Conservation (phyloP, 2,888 invertebrate species). For the Parochlus steinenii region DNA sequence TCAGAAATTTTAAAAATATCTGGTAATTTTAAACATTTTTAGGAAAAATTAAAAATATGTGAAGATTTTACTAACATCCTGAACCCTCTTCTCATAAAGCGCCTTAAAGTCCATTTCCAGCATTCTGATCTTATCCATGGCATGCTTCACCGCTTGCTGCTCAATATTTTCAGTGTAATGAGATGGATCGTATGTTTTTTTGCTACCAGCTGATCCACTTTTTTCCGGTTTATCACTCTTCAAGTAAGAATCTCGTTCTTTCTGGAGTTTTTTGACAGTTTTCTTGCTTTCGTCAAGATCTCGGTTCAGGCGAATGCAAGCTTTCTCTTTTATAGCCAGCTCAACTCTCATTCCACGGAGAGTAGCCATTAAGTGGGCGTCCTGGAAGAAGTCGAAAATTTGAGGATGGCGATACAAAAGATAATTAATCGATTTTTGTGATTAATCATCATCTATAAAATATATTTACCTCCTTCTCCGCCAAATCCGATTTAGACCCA, state of each 20-base stretch:
- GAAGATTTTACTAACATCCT: slow-evolving; percentile 46
- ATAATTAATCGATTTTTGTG: no score
- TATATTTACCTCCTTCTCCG: slow-evolving; percentile 27
- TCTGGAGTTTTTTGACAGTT: slow-evolving; percentile 57
- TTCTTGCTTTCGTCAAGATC: slow-evolving; percentile 61
- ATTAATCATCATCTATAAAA: slow-evolving; percentile 25
- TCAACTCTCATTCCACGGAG: slow-evolving; percentile 64
- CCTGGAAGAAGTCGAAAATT: no score
- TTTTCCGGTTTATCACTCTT: slow-evolving; percentile 10
- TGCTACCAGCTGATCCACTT: slow-evolving; percentile 18
- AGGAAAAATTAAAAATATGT: slow-evolving; percentile 1
- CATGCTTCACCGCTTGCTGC: slow-evolving; percentile 25
- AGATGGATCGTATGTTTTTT: slow-evolving; percentile 26
- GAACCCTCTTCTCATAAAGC: slow-evolving; percentile 58
- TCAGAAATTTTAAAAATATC: not conserved
- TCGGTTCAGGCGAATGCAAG: slow-evolving; percentile 49
- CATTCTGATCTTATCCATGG: slow-evolving; percentile 46
- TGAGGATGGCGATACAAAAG: no score
- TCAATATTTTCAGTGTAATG: slow-evolving; percentile 28
- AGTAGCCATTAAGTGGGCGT: slow-evolving; percentile 59
- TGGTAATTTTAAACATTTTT: not conserved
- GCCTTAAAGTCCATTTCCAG: slow-evolving; percentile 60
- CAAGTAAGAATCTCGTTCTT: slow-evolving; percentile 47
- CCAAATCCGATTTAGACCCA: slow-evolving; percentile 24
- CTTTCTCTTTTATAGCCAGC: slow-evolving; percentile 54